phyloP scores from a whole-genome alignment of 2,888 invertebrate species.

The Lycaena phlaeas region DNA sequence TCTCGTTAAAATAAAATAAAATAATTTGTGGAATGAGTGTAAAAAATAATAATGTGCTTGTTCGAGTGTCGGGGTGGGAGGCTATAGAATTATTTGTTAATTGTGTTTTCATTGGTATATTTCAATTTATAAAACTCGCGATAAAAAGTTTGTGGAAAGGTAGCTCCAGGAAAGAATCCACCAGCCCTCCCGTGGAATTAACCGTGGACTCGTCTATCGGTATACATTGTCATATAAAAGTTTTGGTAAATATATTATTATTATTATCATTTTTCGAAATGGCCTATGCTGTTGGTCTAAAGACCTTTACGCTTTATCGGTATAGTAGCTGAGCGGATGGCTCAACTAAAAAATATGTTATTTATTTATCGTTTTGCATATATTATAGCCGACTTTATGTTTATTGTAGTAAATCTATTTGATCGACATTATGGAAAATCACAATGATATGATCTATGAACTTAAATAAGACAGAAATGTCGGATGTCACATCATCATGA shows the following conservation, averaged over 20 bases:
- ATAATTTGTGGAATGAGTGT: constrained; percentile 36
- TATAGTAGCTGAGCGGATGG: too few species aligned
- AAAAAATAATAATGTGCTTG: constrained; percentile 36
- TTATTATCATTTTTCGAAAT: too few species aligned
- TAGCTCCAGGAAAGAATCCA: constrained; percentile 38
- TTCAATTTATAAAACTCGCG: constrained; percentile 46
- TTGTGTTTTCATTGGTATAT: constrained; percentile 47
- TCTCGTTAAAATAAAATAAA: constrained; percentile 20
- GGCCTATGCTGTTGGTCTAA: too few species aligned
- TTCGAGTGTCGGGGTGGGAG: constrained; percentile 50
- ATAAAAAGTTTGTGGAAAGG: constrained; percentile 57
- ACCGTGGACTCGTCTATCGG: constrained; percentile 57
- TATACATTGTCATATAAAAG: constrained; percentile 59
- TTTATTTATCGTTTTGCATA: too few species aligned
- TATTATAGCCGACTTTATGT: too few species aligned
- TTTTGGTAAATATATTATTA: constrained; percentile 50
- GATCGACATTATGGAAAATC: too few species aligned
- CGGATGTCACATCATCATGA: too few species aligned
- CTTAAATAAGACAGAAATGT: too few species aligned
- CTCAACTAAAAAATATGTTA: too few species aligned
- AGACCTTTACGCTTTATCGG: too few species aligned
- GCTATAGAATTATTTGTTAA: constrained; percentile 47
- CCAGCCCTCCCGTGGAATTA: constrained; percentile 40
- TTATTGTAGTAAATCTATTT: too few species aligned
- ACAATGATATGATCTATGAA: too few species aligned